A percentile compares a stretch with the other conserved stretches of the same genome.
Evolutionary conservation across 1,140 invertebrate genomes (phyloP).

Genomic region (Drosophila lowei): DNA sequence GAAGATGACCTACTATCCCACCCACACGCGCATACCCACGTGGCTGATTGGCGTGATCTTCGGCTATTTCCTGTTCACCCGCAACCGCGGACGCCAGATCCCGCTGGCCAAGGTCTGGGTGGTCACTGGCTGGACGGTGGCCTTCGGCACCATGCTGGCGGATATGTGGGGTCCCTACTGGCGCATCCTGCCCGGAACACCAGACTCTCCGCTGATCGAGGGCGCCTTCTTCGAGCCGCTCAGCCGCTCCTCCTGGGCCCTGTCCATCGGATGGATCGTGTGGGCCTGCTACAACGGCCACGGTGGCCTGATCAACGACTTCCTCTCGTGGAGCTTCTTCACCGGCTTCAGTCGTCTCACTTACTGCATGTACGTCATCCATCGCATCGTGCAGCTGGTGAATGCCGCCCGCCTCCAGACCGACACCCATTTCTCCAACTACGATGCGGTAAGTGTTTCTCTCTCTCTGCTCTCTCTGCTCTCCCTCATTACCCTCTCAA

Average conservation of each 20-base stretch:
- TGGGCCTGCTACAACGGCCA: constrained; percentile 89
- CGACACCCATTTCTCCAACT: constrained; percentile 66
- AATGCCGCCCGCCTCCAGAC: constrained; percentile 67
- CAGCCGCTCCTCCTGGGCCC: constrained; percentile 87
- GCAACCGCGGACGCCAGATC: constrained; percentile 75
- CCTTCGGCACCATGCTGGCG: constrained; percentile 84
- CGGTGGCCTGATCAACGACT: constrained; percentile 86
- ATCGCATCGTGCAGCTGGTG: constrained; percentile 83
- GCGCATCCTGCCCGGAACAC: constrained; percentile 85
- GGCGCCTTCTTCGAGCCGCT: constrained; percentile 87
- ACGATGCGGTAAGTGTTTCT: constrained; percentile 58
- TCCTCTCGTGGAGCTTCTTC: constrained; percentile 87
- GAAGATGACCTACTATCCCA: constrained; percentile 76
- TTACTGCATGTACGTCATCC: constrained; percentile 89
- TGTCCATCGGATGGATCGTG: constrained; percentile 88
- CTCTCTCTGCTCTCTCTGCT: not conserved
- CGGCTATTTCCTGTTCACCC: constrained; percentile 84
- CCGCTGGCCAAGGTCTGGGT: constrained; percentile 66
- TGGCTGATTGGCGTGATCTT: constrained; percentile 85
- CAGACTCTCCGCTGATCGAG: constrained; percentile 86
- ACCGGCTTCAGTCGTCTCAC: constrained; percentile 87
- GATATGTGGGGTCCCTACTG: constrained; percentile 84
- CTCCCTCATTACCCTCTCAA: not conserved
- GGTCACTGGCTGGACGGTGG: constrained; percentile 65
- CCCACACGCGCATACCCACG: constrained; percentile 84